Evolutionary conservation across 2,113 vertebrate species (phyloP), one percentile per base, ranked within the genome.

Genomic region (Pionites leucogaster): DNA sequence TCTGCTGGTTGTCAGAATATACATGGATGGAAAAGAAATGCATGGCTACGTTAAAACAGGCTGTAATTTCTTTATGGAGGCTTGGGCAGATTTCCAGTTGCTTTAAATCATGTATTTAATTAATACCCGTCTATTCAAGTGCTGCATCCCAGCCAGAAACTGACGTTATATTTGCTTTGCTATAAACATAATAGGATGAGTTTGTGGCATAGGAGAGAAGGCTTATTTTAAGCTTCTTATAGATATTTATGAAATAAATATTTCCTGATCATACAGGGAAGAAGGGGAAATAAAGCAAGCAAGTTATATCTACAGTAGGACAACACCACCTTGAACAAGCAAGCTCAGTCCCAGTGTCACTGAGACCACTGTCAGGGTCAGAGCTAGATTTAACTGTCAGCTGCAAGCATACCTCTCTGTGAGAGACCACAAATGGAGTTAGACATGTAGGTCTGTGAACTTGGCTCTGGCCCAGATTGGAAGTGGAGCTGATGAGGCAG

Each of bases 161-260:
- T 95, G 92, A 92, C 4, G 3, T 93, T 69, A 46, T 95, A 74
- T 76, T 94, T 68, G 72, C 86, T 96, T 90, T 96, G 75, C 93
- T 96, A 84, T 94, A 92, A 92, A 57, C 75, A 77, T 95, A 95
- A 97, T 74, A 96, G 91, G 78, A 90, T 95, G 80, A 74, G 31
- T 71, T 82, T 96, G 74, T 82, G 79, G 82, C 88, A 49, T 49
- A 94, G 91, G 91, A 91, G 91, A 96, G 93, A 92, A 94, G 82
- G 96, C 91, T 97, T 97, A 97, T 96, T 97, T 95, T 97, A 97
- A 97, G 96, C 96, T 93, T 95, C 97, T 97, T 97, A 97, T 41
- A 86, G 86, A 88, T 92, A 90, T 96, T 97, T 96, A 95, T 92
- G 88, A 96, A 96, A 96, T 91, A 91, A 95, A 93, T 94, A 69